phyloP scores from a whole-genome alignment of 2,888 invertebrate species.

The Pterostichus madidus region DNA sequence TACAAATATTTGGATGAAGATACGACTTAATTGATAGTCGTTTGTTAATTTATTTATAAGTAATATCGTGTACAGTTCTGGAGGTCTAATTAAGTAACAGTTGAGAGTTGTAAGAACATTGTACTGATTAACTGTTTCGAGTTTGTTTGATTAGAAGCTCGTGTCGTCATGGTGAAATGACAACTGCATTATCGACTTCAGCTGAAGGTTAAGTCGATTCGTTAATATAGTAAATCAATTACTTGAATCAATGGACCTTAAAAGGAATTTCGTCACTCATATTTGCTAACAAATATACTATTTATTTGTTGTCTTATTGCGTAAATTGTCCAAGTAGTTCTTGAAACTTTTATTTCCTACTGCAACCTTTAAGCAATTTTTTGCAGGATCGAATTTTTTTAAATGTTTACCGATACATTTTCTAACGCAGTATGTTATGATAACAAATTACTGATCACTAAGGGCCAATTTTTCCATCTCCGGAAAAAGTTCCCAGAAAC shows the following conservation, averaged over 20 bases:
- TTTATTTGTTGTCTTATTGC: neutral
- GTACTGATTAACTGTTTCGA: neutral
- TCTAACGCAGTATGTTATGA: too few species aligned
- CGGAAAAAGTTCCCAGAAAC: too few species aligned
- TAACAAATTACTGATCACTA: too few species aligned
- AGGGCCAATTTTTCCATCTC: too few species aligned
- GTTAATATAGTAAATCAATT: neutral
- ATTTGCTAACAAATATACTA: slow-evolving; percentile 8
- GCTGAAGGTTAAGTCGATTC: neutral
- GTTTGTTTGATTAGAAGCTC: neutral
- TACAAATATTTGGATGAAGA: too few species aligned
- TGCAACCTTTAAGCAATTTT: too few species aligned
- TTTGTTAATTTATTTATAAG: too few species aligned
- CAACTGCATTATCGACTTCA: neutral
- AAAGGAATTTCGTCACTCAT: neutral
- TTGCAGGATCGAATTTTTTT: too few species aligned
- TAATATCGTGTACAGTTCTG: too few species aligned
- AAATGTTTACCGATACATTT: too few species aligned
- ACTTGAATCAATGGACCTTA: slow-evolving; percentile 5
- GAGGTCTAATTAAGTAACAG: neutral
- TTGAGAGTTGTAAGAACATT: neutral
- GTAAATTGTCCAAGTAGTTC: neutral
- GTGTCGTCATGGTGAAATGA: slow-evolving; percentile 4
- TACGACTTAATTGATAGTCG: too few species aligned
- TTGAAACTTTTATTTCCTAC: neutral